Base-by-base conservation (phyloP, 2,113 vertebrate species). In the Apistogramma diplotaenia region DNA sequence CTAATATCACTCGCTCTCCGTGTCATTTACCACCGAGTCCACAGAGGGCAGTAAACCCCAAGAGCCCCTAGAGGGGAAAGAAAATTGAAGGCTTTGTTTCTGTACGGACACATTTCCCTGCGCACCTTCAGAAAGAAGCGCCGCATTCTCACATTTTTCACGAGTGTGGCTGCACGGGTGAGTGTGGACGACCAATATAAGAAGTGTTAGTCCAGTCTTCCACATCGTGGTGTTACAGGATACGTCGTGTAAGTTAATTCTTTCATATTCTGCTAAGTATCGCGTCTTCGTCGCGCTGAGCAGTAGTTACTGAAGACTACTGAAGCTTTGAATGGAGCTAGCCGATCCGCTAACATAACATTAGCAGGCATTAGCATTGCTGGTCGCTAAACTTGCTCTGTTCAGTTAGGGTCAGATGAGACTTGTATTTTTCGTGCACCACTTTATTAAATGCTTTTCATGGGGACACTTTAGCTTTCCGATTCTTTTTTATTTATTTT, bases 151-250 rank as follows among this genome's bases (percentile, higher is more conserved):
- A 92, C 89, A 12, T 92, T 84, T 84, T 79, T 78, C 31, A 5
- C 1, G 6, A 91, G 91, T 87, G 94, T 94, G 93, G 79, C 85
- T 40, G 86, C 80, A 15, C 80, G 91, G 95, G 95, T 96, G 67
- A 93, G 92, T 76, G 18, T 21, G 8, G 1, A 46, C 2, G 0
- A 5, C 6, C 7, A 1, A 3, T 23, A 7, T 70, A 37, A 37
- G 5, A 5, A 15, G 4, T 7, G 11, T 3, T 21, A 1, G 58
- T 0, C 18, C 2, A 2, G 1, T n/a, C 1, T 25, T 51, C 80
- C 8, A n/a, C 0, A 11, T 1, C 0, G 11, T 19, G 7, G n/a
- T 53, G 8, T 4, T 1, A 12, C 10, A 8, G 1, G 1, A 12
- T 18, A 0, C 8, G 1, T 40, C 6, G 3, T 37, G 3, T 8